phyloP scores from a whole-genome alignment of 2,797 vertebrate species.

The Euphonia xanthogaster region DNA sequence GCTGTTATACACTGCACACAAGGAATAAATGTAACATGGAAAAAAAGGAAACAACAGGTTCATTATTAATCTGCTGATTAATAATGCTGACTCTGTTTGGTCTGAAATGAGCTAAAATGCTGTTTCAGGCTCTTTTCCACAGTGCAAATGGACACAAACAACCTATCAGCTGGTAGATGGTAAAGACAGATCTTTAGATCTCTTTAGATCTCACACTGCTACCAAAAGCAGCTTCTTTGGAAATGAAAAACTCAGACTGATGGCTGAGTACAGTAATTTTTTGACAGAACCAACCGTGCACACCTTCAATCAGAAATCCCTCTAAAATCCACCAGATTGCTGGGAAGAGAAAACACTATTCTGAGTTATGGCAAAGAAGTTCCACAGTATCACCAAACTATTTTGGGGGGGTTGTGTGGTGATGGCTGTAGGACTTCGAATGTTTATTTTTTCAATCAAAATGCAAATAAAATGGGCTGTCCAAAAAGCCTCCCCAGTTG shows the following conservation, averaged over 20 bases:
- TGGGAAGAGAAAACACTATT: neutral
- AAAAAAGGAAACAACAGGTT: constrained; percentile 29
- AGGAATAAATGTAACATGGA: constrained; percentile 1
- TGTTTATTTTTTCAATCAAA: neutral
- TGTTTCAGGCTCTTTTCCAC: neutral
- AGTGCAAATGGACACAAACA: neutral
- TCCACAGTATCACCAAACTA: neutral
- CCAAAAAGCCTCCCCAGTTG: neutral
- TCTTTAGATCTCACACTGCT: neutral
- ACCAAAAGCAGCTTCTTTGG: neutral
- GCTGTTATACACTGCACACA: neutral
- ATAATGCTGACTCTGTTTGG: constrained; percentile 5
- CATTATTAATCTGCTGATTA: constrained; percentile 31
- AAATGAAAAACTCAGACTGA: neutral
- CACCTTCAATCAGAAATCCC: neutral
- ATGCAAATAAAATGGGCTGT: neutral
- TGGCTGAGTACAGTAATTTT: neutral
- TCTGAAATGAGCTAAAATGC: neutral
- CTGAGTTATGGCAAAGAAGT: neutral
- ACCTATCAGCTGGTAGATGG: neutral
- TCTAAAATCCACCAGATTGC: neutral
- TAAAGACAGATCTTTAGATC: neutral
- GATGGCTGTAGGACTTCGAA: neutral
- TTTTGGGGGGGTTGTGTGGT: neutral
- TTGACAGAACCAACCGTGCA: neutral